Percentiles rank a stretch among this genome's conserved stretches.
Conservation (phyloP, 2,113 vertebrate genomes). For the Elgaria multicarinata region DNA sequence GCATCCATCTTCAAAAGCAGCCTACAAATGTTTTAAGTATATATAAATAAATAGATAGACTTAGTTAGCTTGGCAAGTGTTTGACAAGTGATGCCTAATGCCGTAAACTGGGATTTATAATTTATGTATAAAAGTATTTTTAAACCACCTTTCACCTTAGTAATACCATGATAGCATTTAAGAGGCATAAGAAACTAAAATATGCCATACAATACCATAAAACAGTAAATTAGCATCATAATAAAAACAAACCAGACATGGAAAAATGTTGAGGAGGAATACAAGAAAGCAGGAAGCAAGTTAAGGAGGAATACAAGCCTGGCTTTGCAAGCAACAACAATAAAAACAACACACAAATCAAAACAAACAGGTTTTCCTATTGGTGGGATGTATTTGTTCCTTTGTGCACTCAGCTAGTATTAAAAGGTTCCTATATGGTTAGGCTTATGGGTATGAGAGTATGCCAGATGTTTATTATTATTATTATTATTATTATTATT, state of each 20-base stretch:
- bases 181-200: not conserved
- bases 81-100: not conserved
- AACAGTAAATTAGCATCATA: not conserved
- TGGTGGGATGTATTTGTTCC: not conserved
- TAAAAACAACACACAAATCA: no score
- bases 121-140: not conserved
- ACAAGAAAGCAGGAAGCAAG: not conserved
- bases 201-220: not conserved
- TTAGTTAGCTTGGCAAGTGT: no score
- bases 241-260: not conserved
- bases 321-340: no score
- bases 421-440: conserved; percentile 18
- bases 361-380: not conserved
- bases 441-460: conserved; percentile 32
- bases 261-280: not conserved
- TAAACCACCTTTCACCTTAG: not conserved
- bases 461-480: conserved; percentile 16
- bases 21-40: no score
- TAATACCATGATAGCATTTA: not conserved
- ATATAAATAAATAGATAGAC: not conserved
- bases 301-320: not conserved
- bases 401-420: not conserved
- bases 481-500: no score
- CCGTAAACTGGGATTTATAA: not conserved
- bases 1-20: no score